Evolutionary conservation across 2,113 vertebrate species (phyloP), one percentile per base, ranked within the genome.

Genomic region (Zosterops japonicus): DNA sequence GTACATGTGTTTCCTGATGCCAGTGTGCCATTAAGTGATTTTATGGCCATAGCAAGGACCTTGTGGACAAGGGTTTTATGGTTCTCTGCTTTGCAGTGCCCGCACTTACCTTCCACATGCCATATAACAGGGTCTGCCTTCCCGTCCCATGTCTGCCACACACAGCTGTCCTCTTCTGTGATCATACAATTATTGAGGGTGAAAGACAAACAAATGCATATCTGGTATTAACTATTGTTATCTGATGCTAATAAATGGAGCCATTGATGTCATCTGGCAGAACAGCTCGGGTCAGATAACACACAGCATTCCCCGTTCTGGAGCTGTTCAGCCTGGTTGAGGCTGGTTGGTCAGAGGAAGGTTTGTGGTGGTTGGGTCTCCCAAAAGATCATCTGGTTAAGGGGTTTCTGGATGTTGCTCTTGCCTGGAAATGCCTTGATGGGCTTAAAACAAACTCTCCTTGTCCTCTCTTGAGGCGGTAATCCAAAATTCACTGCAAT

Each of bases 51-150:
- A 74, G 39, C 2, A 2, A 20, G n/a, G 31, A 47, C 22, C 14
- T 16, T 0, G 0, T 61, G 39, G 53, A 72, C 24, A 55, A 75
- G 11, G 4, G 9, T 12, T 76, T 84, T 50, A 27, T 18, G 29
- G 12, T 5, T 64, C 14, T 50, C 29, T n/a, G 3, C 33, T 65
- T 41, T 69, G 18, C 12, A 27, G 35, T 71, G 14, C 28, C 55
- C 1, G 0, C 6, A 5, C 12, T 61, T 61, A 33, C 8, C 23
- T 80, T 49, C n/a, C 61, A 41, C 11, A 3, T 0, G 1, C 13
- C 19, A 11, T 5, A 5, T 1, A n/a, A 33, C 49, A 69, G 20
- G 5, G 4, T 6, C 13, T 35, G 33, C 35, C 23, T 59, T 79
- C n/a, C 41, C 0, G 0, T 39, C 22, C 44, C 4, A 0, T 18